phyloP scores from a whole-genome alignment of 2,113 vertebrate species.

The Guaruba guarouba region DNA sequence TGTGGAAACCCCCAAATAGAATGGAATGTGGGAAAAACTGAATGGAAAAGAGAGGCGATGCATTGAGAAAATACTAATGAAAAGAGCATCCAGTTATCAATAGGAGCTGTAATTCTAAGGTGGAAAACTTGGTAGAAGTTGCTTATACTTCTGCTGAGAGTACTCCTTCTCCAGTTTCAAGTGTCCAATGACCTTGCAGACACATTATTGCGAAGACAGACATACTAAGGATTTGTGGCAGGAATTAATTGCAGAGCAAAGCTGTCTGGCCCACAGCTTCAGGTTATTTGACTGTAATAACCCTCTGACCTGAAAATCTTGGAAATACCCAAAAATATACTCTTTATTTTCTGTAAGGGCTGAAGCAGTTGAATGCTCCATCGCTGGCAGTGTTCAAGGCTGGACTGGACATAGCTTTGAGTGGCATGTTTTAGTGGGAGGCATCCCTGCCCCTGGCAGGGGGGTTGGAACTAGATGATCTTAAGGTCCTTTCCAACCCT shows the following conservation, averaged over 20 bases:
- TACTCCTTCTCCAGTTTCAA: background rate
- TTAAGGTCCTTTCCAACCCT: too few relatives aligned
- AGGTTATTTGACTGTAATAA: background rate
- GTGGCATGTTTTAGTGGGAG: too few relatives aligned
- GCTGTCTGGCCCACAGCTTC: background rate
- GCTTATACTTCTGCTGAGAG: background rate
- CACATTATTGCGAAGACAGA: too few relatives aligned
- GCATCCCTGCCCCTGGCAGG: too few relatives aligned
- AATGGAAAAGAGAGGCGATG: constrained; percentile 8
- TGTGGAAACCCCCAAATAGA: constrained; percentile 40
- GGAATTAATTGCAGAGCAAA: background rate
- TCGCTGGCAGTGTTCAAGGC: too few relatives aligned
- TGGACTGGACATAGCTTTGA: too few relatives aligned
- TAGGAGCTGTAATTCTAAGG: constrained; percentile 12
- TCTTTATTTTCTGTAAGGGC: background rate
- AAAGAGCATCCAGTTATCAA: background rate
- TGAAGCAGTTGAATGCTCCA: background rate
- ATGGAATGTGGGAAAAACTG: constrained; percentile 21
- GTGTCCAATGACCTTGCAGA: background rate
- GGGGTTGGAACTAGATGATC: too few relatives aligned
- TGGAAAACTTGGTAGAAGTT: background rate
- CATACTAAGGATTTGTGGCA: background rate
- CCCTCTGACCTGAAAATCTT: background rate
- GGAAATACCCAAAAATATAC: background rate
- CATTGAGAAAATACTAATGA: constrained; percentile 10